phyloP scores from a whole-genome alignment of 2,797 vertebrate genomes.

The Schizothorax lantsangensis region DNA sequence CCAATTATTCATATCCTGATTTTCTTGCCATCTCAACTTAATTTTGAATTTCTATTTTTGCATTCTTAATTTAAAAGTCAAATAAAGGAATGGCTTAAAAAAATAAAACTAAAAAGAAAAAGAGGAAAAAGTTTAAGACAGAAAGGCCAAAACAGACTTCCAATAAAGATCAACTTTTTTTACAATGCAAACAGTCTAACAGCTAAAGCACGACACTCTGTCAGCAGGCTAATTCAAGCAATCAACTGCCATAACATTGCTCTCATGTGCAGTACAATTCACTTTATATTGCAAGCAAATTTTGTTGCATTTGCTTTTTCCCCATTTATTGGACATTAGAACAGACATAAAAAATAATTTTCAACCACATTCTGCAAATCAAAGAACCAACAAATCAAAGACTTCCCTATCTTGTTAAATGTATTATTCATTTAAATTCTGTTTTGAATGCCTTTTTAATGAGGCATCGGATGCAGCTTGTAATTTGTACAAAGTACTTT shows the following conservation, averaged over 20 bases:
- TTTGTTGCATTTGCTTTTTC: neutral
- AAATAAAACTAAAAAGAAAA: neutral
- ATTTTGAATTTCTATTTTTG: neutral
- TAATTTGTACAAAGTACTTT: neutral
- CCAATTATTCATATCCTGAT: neutral
- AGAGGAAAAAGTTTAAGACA: neutral
- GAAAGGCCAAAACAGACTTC: neutral
- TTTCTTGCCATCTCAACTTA: neutral
- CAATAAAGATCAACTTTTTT: neutral
- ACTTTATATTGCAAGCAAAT: neutral
- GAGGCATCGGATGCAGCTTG: neutral
- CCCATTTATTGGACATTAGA: neutral
- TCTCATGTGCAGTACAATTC: neutral
- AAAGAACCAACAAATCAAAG: constrained; percentile 23
- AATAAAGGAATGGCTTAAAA: neutral
- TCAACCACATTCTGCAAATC: neutral
- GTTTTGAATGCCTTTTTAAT: neutral
- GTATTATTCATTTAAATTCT: constrained; percentile 13
- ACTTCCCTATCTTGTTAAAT: neutral
- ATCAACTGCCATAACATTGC: too few species aligned
- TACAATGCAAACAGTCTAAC: neutral
- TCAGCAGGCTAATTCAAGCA: neutral
- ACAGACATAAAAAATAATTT: neutral
- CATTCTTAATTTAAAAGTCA: neutral
- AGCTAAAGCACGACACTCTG: too few species aligned